phyloP scores from a whole-genome alignment of 2,888 invertebrate species.

The Labia minor region DNA sequence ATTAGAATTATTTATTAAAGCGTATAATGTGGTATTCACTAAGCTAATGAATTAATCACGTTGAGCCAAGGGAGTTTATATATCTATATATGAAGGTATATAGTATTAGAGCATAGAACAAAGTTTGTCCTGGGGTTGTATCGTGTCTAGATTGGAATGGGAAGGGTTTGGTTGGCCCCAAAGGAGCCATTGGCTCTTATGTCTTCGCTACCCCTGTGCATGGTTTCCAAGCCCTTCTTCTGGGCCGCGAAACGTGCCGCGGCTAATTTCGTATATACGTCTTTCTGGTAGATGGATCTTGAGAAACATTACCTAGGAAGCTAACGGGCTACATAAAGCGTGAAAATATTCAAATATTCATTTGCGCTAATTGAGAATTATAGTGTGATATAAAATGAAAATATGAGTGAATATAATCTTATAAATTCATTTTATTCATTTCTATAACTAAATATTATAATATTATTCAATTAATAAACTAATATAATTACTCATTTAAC shows the following conservation, averaged over 20 bases:
- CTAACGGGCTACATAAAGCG: neutral
- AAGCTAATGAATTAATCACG: constrained; percentile 7
- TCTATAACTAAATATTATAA: too few relatives aligned
- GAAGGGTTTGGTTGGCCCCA: constrained; percentile 1
- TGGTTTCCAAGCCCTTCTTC: neutral
- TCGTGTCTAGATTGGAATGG: neutral
- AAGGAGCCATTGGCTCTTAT: neutral
- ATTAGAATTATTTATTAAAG: neutral
- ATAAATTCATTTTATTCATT: too few relatives aligned
- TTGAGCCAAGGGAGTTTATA: neutral
- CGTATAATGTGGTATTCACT: constrained; percentile 1
- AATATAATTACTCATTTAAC: too few relatives aligned
- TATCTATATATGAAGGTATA: neutral
- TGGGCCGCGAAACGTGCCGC: neutral
- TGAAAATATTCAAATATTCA: neutral
- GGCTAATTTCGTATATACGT: neutral
- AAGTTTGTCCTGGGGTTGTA: constrained; percentile 3
- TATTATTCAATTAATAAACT: too few relatives aligned
- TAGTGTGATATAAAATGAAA: too few relatives aligned
- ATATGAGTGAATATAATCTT: too few relatives aligned
- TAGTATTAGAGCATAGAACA: neutral
- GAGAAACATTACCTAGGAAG: neutral
- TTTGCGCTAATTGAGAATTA: neutral
- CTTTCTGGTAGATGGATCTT: neutral
- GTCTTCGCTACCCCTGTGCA: neutral